Conservation (phyloP, 2,113 vertebrate species). For the Isurus oxyrinchus region DNA sequence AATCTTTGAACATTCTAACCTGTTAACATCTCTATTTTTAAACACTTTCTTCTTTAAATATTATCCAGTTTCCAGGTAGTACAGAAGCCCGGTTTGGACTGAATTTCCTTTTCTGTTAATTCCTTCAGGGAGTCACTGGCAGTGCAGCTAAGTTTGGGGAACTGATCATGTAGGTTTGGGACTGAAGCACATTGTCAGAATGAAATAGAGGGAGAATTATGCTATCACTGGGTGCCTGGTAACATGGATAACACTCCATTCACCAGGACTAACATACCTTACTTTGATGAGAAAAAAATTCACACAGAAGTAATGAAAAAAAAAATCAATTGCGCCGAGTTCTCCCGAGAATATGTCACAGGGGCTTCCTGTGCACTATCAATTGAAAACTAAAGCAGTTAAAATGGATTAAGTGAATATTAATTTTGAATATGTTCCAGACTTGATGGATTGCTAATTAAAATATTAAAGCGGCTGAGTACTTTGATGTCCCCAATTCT, state of each 20-base stretch:
- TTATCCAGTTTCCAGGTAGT: not conserved
- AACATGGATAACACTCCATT: not conserved
- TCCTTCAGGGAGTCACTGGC: not conserved
- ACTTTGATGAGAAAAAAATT: not conserved
- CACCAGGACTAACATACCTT: not conserved
- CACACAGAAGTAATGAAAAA: not conserved
- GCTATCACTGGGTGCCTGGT: not conserved
- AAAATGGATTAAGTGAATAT: slow-evolving; percentile 22
- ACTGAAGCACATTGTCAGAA: not conserved
- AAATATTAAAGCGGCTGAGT: slow-evolving; percentile 9
- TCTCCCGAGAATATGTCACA: not conserved
- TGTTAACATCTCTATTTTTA: not conserved
- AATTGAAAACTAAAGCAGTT: slow-evolving; percentile 7
- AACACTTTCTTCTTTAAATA: not conserved
- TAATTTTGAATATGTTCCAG: slow-evolving; percentile 26
- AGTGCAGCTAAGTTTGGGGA: not conserved
- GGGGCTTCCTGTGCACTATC: not conserved
- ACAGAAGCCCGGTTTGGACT: not conserved
- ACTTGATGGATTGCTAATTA: slow-evolving; percentile 20
- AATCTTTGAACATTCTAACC: not conserved
- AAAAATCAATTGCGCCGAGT: not conserved
- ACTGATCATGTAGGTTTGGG: not conserved
- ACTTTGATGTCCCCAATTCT: not conserved
- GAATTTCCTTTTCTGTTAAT: not conserved
- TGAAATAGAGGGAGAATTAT: not conserved